Percentiles rank a stretch among this genome's conserved stretches.
phyloP scores from a whole-genome alignment of 2,888 invertebrate genomes.

The Drosophila mimetica region DNA sequence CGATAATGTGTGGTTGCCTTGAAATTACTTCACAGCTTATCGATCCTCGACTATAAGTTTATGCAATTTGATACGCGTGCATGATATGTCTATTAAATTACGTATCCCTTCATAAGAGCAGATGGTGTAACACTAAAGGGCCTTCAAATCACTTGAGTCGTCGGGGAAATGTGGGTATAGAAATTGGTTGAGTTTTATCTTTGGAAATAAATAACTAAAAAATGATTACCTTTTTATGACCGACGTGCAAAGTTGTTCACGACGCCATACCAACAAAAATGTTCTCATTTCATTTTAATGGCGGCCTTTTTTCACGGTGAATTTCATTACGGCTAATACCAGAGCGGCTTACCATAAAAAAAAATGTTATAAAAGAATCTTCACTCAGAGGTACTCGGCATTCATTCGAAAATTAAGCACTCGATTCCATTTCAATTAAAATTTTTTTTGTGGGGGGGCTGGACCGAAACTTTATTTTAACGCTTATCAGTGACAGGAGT shows the following conservation, averaged over 20 bases:
- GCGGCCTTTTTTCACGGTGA: conserved; percentile 17
- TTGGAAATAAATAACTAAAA: conserved; percentile 19
- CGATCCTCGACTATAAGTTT: conserved; percentile 3
- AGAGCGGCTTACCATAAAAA: conserved; percentile 18
- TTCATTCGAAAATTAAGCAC: conserved; percentile 4
- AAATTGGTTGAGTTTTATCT: conserved; percentile 5
- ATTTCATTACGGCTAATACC: conserved; percentile 15
- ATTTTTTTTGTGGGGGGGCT: conserved; percentile 1
- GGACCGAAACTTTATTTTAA: conserved; percentile 4
- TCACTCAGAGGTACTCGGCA: conserved; percentile 9
- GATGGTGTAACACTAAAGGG: conserved; percentile 20
- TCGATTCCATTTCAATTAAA: conserved; percentile 21
- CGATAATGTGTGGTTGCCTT: conserved; percentile 1
- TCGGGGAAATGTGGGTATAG: not conserved
- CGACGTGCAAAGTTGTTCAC: conserved; percentile 21
- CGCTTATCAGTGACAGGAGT: conserved; percentile 20
- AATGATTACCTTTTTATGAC: conserved; percentile 35
- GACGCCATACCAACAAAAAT: conserved; percentile 10
- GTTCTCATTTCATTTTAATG: conserved; percentile 38
- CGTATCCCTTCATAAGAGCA: conserved; percentile 13
- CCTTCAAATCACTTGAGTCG: conserved; percentile 18
- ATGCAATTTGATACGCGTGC: conserved; percentile 16
- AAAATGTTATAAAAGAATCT: conserved; percentile 28
- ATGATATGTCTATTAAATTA: conserved; percentile 5
- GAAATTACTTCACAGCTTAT: conserved; percentile 18